Conservation (phyloP, 64 coral and sea anemone genomes). For the Pocillopora damicornis region DNA sequence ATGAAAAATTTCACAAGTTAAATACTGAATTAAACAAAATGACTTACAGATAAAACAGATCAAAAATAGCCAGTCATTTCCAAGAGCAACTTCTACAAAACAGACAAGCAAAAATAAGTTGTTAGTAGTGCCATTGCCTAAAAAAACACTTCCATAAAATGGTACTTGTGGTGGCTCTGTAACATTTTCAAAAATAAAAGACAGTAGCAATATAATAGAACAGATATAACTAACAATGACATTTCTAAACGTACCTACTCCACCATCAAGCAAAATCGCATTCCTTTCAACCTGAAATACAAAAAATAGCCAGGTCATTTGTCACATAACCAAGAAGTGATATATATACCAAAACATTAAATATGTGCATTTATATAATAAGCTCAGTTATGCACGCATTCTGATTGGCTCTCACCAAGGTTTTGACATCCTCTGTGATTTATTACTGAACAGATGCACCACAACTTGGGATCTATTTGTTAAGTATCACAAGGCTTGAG, state of each 20-base stretch:
- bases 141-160: neutral
- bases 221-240: neutral
- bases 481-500: neutral
- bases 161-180: neutral
- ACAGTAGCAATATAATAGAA: neutral
- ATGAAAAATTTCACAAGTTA: neutral
- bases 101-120: neutral
- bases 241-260: slow-evolving; percentile 30
- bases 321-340: no score
- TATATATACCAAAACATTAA: no score
- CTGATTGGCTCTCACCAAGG: no score
- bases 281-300: slow-evolving; percentile 52
- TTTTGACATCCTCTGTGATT: no score
- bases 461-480: no score
- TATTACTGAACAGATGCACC: no score
- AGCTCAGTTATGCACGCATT: no score
- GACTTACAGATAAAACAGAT: slow-evolving; percentile 85
- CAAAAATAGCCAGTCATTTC: slow-evolving; percentile 90
- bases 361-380: neutral
- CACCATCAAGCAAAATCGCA: slow-evolving; percentile 58
- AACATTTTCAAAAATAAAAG: neutral
- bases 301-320: no score
- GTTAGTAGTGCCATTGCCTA: neutral
- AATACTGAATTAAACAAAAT: neutral
- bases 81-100: slow-evolving; percentile 72